Percentiles rank a stretch among this genome's conserved stretches.
Conservation (phyloP, 2,888 invertebrate genomes). For the Cerceris ruficornis region DNA sequence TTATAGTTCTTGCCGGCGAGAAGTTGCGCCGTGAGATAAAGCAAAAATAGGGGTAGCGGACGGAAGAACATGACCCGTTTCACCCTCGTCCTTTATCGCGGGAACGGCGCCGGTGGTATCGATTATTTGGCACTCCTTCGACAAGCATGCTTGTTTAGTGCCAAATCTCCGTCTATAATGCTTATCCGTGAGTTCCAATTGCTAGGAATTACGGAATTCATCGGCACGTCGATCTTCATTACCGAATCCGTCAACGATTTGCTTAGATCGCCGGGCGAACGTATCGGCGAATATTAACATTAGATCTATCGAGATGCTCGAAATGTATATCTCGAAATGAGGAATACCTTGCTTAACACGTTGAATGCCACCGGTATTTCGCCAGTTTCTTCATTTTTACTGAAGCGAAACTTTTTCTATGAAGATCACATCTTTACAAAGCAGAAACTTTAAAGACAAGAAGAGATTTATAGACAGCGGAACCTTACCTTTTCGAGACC, state of each 20-base stretch:
- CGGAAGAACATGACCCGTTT: conserved; percentile 21
- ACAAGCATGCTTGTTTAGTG: conserved; percentile 24
- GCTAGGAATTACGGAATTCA: not conserved
- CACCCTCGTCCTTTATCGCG: conserved; percentile 23
- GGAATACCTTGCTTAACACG: too few relatives aligned
- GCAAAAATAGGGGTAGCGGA: not conserved
- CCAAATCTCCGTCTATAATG: conserved; percentile 19
- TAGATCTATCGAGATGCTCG: too few relatives aligned
- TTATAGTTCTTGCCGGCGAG: not conserved
- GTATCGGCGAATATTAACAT: too few relatives aligned
- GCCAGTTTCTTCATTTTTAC: too few relatives aligned
- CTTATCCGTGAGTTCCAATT: conserved; percentile 15
- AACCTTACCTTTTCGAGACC: too few relatives aligned
- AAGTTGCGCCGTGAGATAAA: not conserved
- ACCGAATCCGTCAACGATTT: not conserved
- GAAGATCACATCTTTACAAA: too few relatives aligned
- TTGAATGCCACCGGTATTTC: too few relatives aligned
- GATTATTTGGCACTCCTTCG: conserved; percentile 52
- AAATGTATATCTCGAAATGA: too few relatives aligned
- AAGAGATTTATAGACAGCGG: too few relatives aligned
- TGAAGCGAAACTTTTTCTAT: too few relatives aligned
- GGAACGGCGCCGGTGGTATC: conserved; percentile 54
- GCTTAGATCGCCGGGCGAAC: too few relatives aligned
- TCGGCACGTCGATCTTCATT: not conserved
- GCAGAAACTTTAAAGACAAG: too few relatives aligned